These are phyloP conservation scores for Astropecten irregularis DNA, from an alignment of 53 echinoderm and acorn worm species.

Conservation along the genomic window DNA sequence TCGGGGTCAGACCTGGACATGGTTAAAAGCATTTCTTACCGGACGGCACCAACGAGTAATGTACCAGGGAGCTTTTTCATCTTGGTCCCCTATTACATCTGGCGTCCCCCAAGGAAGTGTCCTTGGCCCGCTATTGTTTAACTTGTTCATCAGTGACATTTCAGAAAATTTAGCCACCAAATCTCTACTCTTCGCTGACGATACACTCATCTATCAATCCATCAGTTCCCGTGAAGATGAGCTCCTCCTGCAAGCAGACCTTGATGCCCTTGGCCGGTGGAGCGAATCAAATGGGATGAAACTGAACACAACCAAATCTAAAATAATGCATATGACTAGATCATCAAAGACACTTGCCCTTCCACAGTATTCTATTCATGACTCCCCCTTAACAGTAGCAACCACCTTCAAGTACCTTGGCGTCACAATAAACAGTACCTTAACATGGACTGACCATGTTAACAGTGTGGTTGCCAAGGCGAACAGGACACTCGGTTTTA, in stretches of 20 bases:
- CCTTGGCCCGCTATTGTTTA: conserved; percentile 4
- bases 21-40: too few relatives aligned
- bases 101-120: conserved; percentile 36
- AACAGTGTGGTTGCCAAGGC: too few relatives aligned
- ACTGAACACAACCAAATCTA: conserved; percentile 22
- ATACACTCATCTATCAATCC: conserved; percentile 35
- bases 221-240: not conserved
- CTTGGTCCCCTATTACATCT: not conserved
- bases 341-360: too few relatives aligned
- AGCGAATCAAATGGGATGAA: conserved; percentile 23
- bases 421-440: too few relatives aligned
- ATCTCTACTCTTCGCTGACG: conserved; percentile 23
- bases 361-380: too few relatives aligned
- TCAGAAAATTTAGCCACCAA: not conserved
- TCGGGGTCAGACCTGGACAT: too few relatives aligned
- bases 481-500: too few relatives aligned
- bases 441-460: too few relatives aligned
- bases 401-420: too few relatives aligned
- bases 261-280: not conserved
- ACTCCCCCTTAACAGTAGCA: too few relatives aligned
- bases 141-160: conserved; percentile 27
- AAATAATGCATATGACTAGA: conserved; percentile 27
- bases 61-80: not conserved
- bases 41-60: too few relatives aligned
- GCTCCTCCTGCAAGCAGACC: not conserved